phyloP scores from a whole-genome alignment of 2,113 vertebrate genomes.

The Tonatia bakeri region DNA sequence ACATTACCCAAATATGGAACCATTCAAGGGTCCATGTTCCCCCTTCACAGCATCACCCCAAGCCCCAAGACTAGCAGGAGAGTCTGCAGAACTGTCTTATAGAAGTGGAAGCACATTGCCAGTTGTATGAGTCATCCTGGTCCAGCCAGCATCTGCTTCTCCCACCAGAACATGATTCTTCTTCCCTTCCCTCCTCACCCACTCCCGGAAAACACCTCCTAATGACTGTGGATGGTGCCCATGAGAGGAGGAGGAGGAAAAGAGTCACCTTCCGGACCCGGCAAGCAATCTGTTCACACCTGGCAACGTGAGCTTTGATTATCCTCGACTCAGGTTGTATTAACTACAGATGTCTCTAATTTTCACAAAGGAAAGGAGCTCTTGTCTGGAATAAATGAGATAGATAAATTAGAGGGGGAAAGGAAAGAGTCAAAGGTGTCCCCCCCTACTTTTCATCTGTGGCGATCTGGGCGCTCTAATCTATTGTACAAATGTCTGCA shows the following conservation, averaged over 20 bases:
- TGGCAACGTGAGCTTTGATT: conserved; percentile 37
- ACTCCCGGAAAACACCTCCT: conserved; percentile 43
- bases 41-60: neutral
- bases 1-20: conserved; percentile 9
- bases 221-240: conserved; percentile 15
- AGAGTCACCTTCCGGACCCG: conserved; percentile 19
- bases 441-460: conserved; percentile 75
- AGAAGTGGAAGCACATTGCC: conserved; percentile 28
- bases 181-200: neutral
- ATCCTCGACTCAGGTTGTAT: neutral
- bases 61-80: neutral
- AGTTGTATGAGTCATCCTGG: neutral
- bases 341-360: conserved; percentile 73
- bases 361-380: conserved; percentile 65
- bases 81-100: neutral
- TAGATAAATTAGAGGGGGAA: conserved; percentile 71
- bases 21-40: neutral
- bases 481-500: conserved; percentile 81
- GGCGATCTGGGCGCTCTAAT: conserved; percentile 72
- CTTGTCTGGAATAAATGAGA: conserved; percentile 76
- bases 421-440: conserved; percentile 66
- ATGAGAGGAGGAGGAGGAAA: neutral
- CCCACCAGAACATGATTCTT: neutral
- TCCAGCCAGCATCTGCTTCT: conserved; percentile 26
- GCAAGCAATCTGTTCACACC: conserved; percentile 46